Evolutionary conservation across 2,888 invertebrate species (phyloP).

Genomic region (Buathra laborator): DNA sequence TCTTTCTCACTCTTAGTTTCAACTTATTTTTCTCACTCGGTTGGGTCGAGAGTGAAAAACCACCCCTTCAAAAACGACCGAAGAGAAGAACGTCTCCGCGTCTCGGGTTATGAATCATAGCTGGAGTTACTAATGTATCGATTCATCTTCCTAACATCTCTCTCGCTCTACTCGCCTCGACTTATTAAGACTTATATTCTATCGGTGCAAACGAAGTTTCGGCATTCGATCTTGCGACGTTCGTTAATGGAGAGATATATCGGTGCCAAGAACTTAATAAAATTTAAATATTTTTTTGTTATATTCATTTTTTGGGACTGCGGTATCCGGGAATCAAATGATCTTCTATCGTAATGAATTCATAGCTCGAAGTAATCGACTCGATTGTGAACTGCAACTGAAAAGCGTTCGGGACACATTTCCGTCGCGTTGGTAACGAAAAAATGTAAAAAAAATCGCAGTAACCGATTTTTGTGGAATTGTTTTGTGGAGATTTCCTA

Average conservation of each 20-base stretch:
- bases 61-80: background rate
- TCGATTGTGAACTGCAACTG: too few relatives aligned
- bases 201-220: background rate
- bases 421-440: too few relatives aligned
- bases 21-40: conserved; percentile 41
- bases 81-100: conserved; percentile 41
- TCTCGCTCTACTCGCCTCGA: conserved; percentile 18
- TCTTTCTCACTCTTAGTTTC: conserved; percentile 58
- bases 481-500: too few relatives aligned
- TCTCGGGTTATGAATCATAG: conserved; percentile 79
- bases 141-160: conserved; percentile 74
- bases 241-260: background rate
- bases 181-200: conserved; percentile 12
- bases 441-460: too few relatives aligned
- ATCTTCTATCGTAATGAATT: too few relatives aligned
- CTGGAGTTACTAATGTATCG: conserved; percentile 82
- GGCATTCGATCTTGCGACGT: background rate
- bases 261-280: background rate
- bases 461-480: too few relatives aligned
- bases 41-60: conserved; percentile 34
- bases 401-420: too few relatives aligned
- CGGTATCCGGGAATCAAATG: too few relatives aligned
- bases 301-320: background rate
- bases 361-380: too few relatives aligned
- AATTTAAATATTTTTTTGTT: background rate